Base-by-base conservation (phyloP, 2,113 vertebrate species). In the Lepidothrix coronata region DNA sequence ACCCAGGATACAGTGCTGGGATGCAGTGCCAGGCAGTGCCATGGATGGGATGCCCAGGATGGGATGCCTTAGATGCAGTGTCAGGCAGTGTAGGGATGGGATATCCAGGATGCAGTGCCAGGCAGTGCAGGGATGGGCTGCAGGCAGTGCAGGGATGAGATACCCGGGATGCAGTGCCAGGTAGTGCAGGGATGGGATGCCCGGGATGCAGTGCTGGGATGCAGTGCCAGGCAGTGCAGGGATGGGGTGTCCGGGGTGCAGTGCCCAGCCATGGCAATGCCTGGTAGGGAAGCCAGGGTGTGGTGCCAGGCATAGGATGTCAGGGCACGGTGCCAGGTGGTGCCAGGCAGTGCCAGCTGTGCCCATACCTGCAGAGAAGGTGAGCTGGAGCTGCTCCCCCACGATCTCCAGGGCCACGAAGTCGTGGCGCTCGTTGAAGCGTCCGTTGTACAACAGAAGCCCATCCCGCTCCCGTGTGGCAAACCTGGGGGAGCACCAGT, bases 381-480 rank as follows among this genome's bases (percentile, higher is more conserved):
- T 99, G 86, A 99, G 98, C 98, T 99, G 99, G 55, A 99, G 97
- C 98, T 99, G 99, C 91, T 99, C 98, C 3, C 98, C 97, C 81
- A 99, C 98, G 71, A 99, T 99, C 96, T 99, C 99, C 79, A 99
- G 96, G 12, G 99, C 99, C 70, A 99, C 98, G 8, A 99, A 99
- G 97, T 99, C 99, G 12, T 99, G 99, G 57, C 99, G 99, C 95
- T 99, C 99, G 0, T 99, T 99, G 97, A 99, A 99, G 92, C 99
- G 99, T 15, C 99, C 99, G 0, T 99, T 99, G 95, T 99, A 99
- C 44, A 99, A 95, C 43, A 99, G 98, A 46, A 99, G 98, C 44
- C 99, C 99, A 0, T 99, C 97, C 1, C 96, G 97, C 93, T 99
- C 99, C 96, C 97, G 98, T 15, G 99, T 99, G 83, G 99, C 99